These are phyloP conservation scores for Ciconia maguari DNA, from an alignment of 2,113 vertebrate species.

Conservation along the genomic window DNA sequence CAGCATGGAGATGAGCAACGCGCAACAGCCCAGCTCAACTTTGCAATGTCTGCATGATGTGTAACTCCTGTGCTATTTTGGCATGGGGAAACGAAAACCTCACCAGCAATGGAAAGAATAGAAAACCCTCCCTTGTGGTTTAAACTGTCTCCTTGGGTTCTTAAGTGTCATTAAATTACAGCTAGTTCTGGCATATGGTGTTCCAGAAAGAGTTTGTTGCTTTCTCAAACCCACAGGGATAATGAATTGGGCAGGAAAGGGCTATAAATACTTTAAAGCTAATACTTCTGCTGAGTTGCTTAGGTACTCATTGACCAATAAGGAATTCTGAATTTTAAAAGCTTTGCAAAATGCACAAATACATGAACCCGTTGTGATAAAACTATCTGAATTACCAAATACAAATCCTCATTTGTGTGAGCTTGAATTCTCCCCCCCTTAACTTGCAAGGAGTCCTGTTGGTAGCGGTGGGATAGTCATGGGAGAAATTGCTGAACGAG, in stretches of 20 bases:
- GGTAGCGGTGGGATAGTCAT: not conserved
- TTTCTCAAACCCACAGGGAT: constrained; percentile 36
- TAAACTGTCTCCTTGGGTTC: constrained; percentile 48
- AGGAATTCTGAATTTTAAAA: constrained; percentile 17
- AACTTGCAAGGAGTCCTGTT: not conserved
- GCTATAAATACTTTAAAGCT: constrained; percentile 42
- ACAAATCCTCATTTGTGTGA: not conserved
- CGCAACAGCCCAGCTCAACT: not conserved
- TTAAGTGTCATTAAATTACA: constrained; percentile 55
- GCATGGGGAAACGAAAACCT: constrained; percentile 27
- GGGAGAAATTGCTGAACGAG: not conserved
- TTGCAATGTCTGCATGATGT: not conserved
- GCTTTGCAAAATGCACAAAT: constrained; percentile 9
- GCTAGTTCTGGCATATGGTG: constrained; percentile 17
- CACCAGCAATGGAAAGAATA: constrained; percentile 43
- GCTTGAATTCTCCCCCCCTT: not conserved
- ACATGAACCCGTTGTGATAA: not conserved
- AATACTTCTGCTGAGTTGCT: constrained; percentile 14
- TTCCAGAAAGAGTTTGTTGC: constrained; percentile 34
- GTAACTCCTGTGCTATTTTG: constrained; percentile 43
- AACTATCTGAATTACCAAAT: not conserved
- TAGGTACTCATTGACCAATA: not conserved
- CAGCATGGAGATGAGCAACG: not conserved
- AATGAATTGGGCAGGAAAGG: constrained; percentile 26
- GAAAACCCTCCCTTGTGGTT: constrained; percentile 43